Conservation (phyloP, 2,888 invertebrate genomes). For the Tipula confusa region DNA sequence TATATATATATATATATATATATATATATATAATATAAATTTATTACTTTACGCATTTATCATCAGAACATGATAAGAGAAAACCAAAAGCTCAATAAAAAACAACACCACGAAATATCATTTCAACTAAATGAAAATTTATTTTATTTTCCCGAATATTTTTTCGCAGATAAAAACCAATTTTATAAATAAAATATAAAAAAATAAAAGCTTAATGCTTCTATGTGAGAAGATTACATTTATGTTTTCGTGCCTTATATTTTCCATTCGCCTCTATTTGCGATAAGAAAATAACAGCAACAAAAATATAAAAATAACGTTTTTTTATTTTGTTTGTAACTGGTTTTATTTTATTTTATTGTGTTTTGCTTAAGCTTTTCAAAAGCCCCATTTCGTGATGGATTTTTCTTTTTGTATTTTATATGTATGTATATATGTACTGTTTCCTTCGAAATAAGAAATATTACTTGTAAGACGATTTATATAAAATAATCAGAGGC, state of each 20-base stretch:
- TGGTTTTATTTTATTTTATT: conserved; percentile 21
- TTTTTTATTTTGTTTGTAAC: not conserved
- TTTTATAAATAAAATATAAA: not conserved
- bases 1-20: not conserved
- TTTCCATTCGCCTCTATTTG: not conserved
- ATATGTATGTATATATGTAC: not conserved
- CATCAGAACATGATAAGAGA: not conserved
- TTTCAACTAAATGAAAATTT: not conserved
- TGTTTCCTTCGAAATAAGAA: not conserved
- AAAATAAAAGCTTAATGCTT: not conserved
- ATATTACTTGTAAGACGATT: not conserved
- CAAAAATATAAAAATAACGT: not conserved
- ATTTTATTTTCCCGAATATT: not conserved
- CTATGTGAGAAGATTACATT: conserved; percentile 12
- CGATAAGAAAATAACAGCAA: not conserved
- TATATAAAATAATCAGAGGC: not conserved
- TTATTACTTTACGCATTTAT: not conserved
- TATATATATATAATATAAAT: not conserved
- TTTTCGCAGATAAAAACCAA: conserved; percentile 3
- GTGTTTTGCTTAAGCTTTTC: conserved; percentile 27
- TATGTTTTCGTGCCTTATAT: not conserved
- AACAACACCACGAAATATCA: not conserved
- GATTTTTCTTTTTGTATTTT: not conserved
- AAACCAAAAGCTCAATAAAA: not conserved
- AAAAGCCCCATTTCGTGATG: conserved; percentile 28